Evolutionary conservation across 2,113 vertebrate genomes (phyloP).

Genomic region (Albula goreensis): DNA sequence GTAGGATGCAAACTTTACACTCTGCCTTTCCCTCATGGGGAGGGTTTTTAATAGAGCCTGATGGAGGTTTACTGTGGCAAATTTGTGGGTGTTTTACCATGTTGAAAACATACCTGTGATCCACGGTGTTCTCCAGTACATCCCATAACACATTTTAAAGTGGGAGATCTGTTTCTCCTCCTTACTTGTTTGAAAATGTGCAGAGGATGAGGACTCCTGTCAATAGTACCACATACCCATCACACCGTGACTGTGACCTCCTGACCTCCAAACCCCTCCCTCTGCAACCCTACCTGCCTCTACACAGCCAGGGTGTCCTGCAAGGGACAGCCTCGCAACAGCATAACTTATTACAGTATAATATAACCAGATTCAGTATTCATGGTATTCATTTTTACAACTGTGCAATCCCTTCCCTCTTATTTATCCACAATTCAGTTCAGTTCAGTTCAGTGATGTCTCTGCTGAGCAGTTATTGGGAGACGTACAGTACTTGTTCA

Average conservation of each 20-base stretch:
- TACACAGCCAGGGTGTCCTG: conserved; percentile 29
- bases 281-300: conserved; percentile 21
- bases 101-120: neutral
- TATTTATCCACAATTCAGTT: conserved; percentile 12
- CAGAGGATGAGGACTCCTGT: neutral
- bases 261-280: neutral
- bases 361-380: conserved; percentile 69
- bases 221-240: neutral
- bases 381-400: conserved; percentile 47
- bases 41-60: neutral
- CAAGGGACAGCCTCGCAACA: conserved; percentile 35
- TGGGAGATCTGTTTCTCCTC: neutral
- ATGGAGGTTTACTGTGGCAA: neutral
- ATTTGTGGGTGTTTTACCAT: neutral
- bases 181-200: neutral
- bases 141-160: neutral
- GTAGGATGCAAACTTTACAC: neutral
- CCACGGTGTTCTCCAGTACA: neutral
- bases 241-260: neutral
- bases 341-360: conserved; percentile 52
- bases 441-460: conserved; percentile 1
- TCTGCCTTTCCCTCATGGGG: neutral
- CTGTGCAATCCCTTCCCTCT: conserved; percentile 61
- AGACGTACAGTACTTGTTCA: neutral
- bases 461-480: neutral